These are phyloP conservation scores for Aproaerema taeniolella DNA, from an alignment of 2,888 invertebrate genomes.

Conservation along the genomic window DNA sequence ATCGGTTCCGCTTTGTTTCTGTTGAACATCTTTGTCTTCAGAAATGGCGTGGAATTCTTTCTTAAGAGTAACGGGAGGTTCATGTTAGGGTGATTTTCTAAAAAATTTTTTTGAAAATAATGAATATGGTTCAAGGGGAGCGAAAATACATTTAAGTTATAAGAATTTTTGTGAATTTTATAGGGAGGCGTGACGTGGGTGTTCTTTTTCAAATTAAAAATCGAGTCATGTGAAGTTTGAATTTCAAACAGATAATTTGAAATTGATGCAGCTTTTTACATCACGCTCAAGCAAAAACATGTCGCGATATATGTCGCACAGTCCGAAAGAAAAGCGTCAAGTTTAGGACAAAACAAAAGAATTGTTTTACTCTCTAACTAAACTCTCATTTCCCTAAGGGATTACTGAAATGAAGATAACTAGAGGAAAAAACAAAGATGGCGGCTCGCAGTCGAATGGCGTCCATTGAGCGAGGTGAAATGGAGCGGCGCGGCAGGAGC, in stretches of 20 bases:
- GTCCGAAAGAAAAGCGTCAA: too few relatives aligned
- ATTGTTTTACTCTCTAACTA: too few relatives aligned
- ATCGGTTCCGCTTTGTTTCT: slow-evolving; percentile 70
- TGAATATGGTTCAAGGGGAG: slow-evolving; percentile 39
- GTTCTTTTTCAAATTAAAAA: slow-evolving; percentile 15
- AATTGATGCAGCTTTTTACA: too few relatives aligned
- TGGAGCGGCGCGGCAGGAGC: slow-evolving; percentile 47
- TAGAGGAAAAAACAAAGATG: slow-evolving; percentile 49
- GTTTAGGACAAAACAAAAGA: too few relatives aligned
- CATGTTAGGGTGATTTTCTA: slow-evolving; percentile 45
- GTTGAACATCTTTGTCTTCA: slow-evolving; percentile 66
- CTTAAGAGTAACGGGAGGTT: slow-evolving; percentile 36
- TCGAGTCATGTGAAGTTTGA: slow-evolving; percentile 24
- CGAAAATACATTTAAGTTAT: slow-evolving; percentile 45
- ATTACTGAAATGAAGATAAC: slow-evolving; percentile 49
- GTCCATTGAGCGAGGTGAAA: slow-evolving; percentile 52
- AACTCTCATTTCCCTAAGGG: too few relatives aligned
- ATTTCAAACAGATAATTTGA: slow-evolving; percentile 30
- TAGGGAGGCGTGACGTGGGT: slow-evolving; percentile 21
- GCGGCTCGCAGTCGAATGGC: slow-evolving; percentile 48
- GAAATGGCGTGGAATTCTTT: slow-evolving; percentile 53
- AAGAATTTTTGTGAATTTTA: slow-evolving; percentile 35
- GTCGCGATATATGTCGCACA: too few relatives aligned
- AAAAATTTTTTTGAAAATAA: slow-evolving; percentile 53
- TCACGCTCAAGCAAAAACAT: too few relatives aligned